phyloP scores from a whole-genome alignment of 2,113 vertebrate genomes.

The Myotis davidii region DNA sequence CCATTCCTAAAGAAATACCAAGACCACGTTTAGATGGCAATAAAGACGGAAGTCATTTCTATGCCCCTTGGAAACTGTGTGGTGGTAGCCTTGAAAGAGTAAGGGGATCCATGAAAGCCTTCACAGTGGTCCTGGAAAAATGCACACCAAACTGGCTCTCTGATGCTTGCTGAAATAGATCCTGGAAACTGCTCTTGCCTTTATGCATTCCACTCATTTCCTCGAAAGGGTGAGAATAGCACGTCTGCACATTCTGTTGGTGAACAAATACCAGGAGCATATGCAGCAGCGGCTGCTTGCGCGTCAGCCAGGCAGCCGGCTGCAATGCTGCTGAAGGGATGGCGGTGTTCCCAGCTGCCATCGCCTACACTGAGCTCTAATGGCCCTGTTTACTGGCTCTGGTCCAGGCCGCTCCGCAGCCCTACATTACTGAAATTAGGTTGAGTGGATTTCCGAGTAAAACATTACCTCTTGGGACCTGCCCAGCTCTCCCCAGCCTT shows the following conservation, averaged over 20 bases:
- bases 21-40: background rate
- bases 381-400: constrained; percentile 83
- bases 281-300: constrained; percentile 68
- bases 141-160: background rate
- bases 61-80: background rate
- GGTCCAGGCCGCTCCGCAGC: constrained; percentile 84
- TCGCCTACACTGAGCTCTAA: constrained; percentile 78
- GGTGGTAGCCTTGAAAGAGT: background rate
- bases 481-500: constrained; percentile 85
- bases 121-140: background rate
- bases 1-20: background rate
- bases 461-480: constrained; percentile 87
- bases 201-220: constrained; percentile 73
- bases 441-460: constrained; percentile 89
- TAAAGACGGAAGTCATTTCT: background rate
- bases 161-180: constrained; percentile 4
- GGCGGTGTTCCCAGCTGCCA: constrained; percentile 83
- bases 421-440: constrained; percentile 89
- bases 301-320: constrained; percentile 62
- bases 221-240: constrained; percentile 73
- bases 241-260: constrained; percentile 62
- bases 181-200: constrained; percentile 44
- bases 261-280: constrained; percentile 76
- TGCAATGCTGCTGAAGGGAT: constrained; percentile 71
- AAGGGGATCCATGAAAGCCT: background rate